Evolutionary conservation across 2,113 vertebrate species (phyloP).

Genomic region (Hassar affinis): DNA sequence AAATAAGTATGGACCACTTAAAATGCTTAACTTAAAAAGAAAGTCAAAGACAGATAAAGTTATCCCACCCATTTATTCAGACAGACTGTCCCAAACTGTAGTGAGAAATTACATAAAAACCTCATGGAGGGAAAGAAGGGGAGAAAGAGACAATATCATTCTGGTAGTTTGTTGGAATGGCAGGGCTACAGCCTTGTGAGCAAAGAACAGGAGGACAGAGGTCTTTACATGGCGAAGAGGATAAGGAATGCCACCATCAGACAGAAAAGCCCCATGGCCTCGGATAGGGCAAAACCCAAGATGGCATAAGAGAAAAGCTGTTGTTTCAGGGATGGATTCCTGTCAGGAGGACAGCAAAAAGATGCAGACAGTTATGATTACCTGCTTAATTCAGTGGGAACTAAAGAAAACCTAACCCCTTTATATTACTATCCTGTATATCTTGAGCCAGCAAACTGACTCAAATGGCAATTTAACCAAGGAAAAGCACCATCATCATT

Average conservation of each 20-base stretch:
- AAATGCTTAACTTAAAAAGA: not conserved
- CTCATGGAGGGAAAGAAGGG: conserved; percentile 46
- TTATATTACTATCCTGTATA: not conserved
- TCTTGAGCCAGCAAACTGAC: not conserved
- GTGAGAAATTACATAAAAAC: conserved; percentile 65
- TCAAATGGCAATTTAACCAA: not conserved
- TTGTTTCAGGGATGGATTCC: conserved; percentile 80
- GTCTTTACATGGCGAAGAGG: conserved; percentile 75
- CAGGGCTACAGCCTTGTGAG: conserved; percentile 47
- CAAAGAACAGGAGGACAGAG: conserved; percentile 23
- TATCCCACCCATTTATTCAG: conserved; percentile 74
- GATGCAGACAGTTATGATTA: not conserved
- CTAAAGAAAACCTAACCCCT: not conserved
- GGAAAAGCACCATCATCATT: not conserved
- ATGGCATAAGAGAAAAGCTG: conserved; percentile 81
- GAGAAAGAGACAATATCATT: conserved; percentile 63
- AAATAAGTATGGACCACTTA: not conserved
- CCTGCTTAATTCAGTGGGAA: not conserved
- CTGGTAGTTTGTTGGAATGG: conserved; percentile 66
- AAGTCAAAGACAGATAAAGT: conserved; percentile 38
- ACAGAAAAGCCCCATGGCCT: conserved; percentile 81
- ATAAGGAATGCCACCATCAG: conserved; percentile 82
- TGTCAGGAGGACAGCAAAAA: conserved; percentile 46
- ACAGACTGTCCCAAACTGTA: conserved; percentile 62
- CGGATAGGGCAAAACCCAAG: conserved; percentile 77